These are phyloP conservation scores for Smutsia temminckii DNA, from an alignment of 2,797 vertebrate genomes.

Conservation along the genomic window DNA sequence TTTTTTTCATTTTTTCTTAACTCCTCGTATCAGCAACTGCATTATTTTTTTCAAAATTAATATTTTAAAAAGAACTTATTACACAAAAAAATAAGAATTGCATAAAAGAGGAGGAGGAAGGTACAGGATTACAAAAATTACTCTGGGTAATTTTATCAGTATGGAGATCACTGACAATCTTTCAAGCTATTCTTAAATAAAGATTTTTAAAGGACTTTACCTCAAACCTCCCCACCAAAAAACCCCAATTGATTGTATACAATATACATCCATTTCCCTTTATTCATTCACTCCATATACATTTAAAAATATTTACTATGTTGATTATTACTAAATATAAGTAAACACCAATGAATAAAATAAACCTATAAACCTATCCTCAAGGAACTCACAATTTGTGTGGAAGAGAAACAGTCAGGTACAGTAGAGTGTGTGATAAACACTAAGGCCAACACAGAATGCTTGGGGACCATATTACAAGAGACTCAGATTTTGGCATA, in stretches of 20 bases:
- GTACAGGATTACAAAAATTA: neutral
- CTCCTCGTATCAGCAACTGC: neutral
- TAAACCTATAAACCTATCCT: neutral
- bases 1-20: neutral
- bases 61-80: neutral
- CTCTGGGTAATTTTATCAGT: neutral
- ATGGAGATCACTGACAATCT: neutral
- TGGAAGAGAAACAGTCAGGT: neutral
- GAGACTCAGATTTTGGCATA: neutral
- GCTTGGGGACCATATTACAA: neutral
- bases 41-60: neutral
- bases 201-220: neutral
- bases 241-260: neutral
- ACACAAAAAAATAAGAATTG: neutral
- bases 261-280: neutral
- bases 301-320: neutral
- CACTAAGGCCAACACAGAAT: rapidly evolving
- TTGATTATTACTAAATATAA: neutral
- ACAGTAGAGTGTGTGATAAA: neutral
- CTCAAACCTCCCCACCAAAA: rapidly evolving
- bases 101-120: neutral
- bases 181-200: neutral
- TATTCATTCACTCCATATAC: neutral
- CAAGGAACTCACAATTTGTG: neutral
- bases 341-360: neutral